Evolutionary conservation across 2,888 invertebrate genomes (phyloP).

Genomic region (Margaritifera margaritifera): DNA sequence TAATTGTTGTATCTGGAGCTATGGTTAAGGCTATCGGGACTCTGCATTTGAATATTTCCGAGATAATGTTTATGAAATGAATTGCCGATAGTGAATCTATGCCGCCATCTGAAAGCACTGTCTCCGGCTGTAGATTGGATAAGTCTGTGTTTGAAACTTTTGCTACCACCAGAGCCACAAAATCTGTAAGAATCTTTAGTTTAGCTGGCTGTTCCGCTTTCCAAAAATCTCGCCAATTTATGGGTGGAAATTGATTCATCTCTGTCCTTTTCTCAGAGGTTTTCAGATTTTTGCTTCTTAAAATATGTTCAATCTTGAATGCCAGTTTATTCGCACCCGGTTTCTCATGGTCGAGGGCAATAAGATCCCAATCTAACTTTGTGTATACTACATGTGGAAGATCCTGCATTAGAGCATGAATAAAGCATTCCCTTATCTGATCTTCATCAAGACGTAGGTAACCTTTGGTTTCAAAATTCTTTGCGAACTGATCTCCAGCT

Average conservation of each 20-base stretch:
- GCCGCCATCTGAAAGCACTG: no score
- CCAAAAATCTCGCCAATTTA: constrained; percentile 4
- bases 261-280: neutral
- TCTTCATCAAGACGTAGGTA: constrained; percentile 10
- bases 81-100: no score
- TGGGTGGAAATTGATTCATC: constrained; percentile 9
- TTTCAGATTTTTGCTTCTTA: no score
- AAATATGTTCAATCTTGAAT: neutral
- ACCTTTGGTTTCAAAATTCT: constrained; percentile 15
- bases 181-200: no score
- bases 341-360: constrained; percentile 8
- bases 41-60: no score
- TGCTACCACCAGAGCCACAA: no score
- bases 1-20: no score
- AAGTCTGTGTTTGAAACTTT: no score
- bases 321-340: neutral
- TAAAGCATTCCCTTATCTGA: constrained; percentile 29
- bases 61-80: no score
- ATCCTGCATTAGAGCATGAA: constrained; percentile 36
- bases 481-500: constrained; percentile 19
- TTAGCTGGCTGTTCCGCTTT: no score
- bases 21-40: no score
- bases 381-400: constrained; percentile 31
- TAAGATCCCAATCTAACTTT: constrained; percentile 34
- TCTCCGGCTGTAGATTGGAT: no score